A percentile compares a stretch with the other conserved stretches of the same genome.
Evolutionary conservation across 2,797 vertebrate genomes (phyloP).

Genomic region (Sebastes ruberrimus): DNA sequence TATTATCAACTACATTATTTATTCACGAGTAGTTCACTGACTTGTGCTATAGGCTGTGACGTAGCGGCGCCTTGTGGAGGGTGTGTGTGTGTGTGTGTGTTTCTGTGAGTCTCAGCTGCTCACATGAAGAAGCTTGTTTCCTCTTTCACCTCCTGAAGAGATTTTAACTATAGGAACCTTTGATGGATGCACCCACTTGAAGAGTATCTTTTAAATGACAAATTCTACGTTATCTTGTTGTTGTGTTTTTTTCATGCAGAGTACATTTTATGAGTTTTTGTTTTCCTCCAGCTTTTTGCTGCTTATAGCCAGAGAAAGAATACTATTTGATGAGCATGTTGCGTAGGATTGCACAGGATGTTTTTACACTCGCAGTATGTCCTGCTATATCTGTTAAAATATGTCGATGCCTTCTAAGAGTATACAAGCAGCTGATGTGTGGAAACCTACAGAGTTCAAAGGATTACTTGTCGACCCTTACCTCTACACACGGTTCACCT

Average conservation of each 20-base stretch:
- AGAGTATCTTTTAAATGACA: slow-evolving; percentile 32
- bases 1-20: slow-evolving; percentile 75
- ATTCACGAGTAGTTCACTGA: slow-evolving; percentile 64
- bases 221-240: background rate
- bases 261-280: background rate
- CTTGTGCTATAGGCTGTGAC: slow-evolving; percentile 45
- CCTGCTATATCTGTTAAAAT: slow-evolving; percentile 20
- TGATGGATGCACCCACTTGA: slow-evolving; percentile 23
- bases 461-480: background rate
- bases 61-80: slow-evolving; percentile 37
- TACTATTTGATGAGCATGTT: slow-evolving; percentile 21
- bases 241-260: slow-evolving; percentile 5
- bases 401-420: background rate
- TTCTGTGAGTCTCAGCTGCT: slow-evolving; percentile 10
- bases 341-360: background rate
- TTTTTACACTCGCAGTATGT: slow-evolving; percentile 32
- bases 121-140: slow-evolving; percentile 36
- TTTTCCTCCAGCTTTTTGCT: slow-evolving; percentile 4
- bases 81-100: slow-evolving; percentile 28
- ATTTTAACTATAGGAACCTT: slow-evolving; percentile 14
- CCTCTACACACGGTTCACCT: slow-evolving; percentile 13
- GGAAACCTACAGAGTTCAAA: background rate
- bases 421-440: slow-evolving; percentile 14
- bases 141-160: slow-evolving; percentile 23
- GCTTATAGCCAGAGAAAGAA: slow-evolving; percentile 1